Conservation (phyloP, 2,888 invertebrate genomes). For the Idaea dimidiata region DNA sequence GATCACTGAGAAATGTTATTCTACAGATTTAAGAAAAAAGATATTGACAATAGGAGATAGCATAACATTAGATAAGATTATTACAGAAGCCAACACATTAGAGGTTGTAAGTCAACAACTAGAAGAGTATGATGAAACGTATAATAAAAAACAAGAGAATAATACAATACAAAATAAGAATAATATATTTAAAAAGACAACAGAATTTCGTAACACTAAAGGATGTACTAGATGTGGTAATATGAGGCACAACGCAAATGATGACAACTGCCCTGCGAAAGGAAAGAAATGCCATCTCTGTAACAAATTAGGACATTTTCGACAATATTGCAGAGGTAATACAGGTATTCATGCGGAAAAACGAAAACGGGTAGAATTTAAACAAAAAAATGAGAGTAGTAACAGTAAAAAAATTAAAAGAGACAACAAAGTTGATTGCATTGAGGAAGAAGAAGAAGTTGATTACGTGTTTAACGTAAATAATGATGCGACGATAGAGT, state of each 20-base stretch:
- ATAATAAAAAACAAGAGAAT: conserved; percentile 3
- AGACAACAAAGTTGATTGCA: background rate
- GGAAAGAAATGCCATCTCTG: conserved; percentile 15
- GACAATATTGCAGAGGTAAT: conserved; percentile 6
- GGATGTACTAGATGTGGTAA: conserved; percentile 16
- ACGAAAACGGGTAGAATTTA: too few species aligned
- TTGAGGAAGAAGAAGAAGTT: conserved; percentile 6
- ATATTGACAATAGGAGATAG: conserved; percentile 21
- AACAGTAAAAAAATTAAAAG: too few species aligned
- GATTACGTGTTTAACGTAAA: conserved; percentile 25
- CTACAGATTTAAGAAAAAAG: conserved; percentile 23
- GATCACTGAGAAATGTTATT: conserved; percentile 25
- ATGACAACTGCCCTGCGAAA: conserved; percentile 18
- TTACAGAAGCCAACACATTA: conserved; percentile 16
- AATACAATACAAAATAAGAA: background rate
- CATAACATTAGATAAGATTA: conserved; percentile 15
- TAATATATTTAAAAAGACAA: too few species aligned
- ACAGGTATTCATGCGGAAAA: too few species aligned
- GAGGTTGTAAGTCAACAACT: conserved; percentile 8
- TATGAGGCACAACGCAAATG: conserved; percentile 6
- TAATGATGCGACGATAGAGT: conserved; percentile 15
- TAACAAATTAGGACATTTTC: conserved; percentile 15
- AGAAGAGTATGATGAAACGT: conserved; percentile 6
- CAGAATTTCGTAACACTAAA: too few species aligned
- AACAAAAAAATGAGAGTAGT: conserved; percentile 1